These are phyloP conservation scores for Sphaeridia pumilis DNA, from an alignment of 2,888 invertebrate genomes.

Conservation along the genomic window DNA sequence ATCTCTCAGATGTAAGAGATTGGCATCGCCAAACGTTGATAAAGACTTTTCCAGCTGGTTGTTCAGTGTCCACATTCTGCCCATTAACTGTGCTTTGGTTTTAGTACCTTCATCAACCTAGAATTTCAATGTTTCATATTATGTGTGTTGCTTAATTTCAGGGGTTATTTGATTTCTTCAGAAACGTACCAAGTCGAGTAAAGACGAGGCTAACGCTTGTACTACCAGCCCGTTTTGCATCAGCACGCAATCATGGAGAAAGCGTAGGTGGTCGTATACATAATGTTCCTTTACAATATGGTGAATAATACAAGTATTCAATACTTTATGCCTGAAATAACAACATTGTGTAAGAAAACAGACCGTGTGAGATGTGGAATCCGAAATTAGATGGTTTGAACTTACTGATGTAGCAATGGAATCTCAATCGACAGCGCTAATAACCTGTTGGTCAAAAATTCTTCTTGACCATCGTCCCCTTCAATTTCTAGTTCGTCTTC, in stretches of 20 bases:
- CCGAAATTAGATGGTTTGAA: too few species aligned
- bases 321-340: conserved; percentile 23
- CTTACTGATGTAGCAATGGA: conserved; percentile 9
- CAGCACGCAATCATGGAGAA: conserved; percentile 28
- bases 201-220: conserved; percentile 17
- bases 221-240: conserved; percentile 34
- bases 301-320: conserved; percentile 27
- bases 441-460: conserved; percentile 9
- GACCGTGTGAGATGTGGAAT: too few species aligned
- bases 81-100: too few species aligned
- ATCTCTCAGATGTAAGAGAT: conserved; percentile 10
- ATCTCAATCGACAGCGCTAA: conserved; percentile 8
- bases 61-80: too few species aligned
- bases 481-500: background rate
- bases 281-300: conserved; percentile 30
- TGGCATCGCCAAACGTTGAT: conserved; percentile 12
- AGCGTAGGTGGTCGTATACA: conserved; percentile 26
- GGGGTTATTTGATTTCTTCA: too few species aligned
- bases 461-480: background rate
- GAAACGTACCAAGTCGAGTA: conserved; percentile 26
- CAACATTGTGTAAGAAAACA: too few species aligned
- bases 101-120: too few species aligned
- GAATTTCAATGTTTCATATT: too few species aligned
- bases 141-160: too few species aligned
- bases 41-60: conserved; percentile 23